These are phyloP conservation scores for Periplaneta americana DNA, from an alignment of 1,140 invertebrate genomes.

Conservation along the genomic window DNA sequence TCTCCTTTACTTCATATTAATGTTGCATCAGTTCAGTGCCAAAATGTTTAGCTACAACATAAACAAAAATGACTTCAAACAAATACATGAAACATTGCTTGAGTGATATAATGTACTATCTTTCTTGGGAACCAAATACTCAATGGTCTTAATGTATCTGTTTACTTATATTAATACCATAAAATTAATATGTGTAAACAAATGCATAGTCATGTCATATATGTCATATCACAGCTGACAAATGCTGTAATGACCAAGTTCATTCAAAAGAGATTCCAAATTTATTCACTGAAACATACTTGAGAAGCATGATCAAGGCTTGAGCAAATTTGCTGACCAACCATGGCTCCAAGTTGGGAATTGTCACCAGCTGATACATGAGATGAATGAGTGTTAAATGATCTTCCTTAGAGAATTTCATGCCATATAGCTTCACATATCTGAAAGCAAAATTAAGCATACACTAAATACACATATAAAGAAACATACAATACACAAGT, in stretches of 20 bases:
- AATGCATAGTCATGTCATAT: too few relatives aligned
- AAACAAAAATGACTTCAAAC: too few relatives aligned
- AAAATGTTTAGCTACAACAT: too few relatives aligned
- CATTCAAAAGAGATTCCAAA: neutral
- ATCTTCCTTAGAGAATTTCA: slow-evolving; percentile 86
- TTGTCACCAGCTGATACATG: slow-evolving; percentile 68
- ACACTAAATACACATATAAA: neutral
- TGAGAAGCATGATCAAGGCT: slow-evolving; percentile 45
- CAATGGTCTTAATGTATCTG: too few relatives aligned
- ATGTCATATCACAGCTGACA: neutral
- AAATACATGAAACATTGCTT: too few relatives aligned
- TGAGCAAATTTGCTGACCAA: slow-evolving; percentile 63
- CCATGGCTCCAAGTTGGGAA: slow-evolving; percentile 69
- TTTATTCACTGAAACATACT: slow-evolving; percentile 38
- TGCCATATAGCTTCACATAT: slow-evolving; percentile 77
- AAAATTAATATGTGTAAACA: too few relatives aligned
- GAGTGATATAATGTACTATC: too few relatives aligned
- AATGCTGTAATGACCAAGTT: too few relatives aligned
- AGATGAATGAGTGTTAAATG: slow-evolving; percentile 85
- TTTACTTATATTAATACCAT: too few relatives aligned
- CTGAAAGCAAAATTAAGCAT: slow-evolving; percentile 40
- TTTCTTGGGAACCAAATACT: too few relatives aligned
- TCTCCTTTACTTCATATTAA: too few relatives aligned
- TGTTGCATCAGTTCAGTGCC: too few relatives aligned
- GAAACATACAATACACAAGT: neutral